Evolutionary conservation across 2,113 vertebrate species (phyloP).

Genomic region (Cephalopholis sonnerati): DNA sequence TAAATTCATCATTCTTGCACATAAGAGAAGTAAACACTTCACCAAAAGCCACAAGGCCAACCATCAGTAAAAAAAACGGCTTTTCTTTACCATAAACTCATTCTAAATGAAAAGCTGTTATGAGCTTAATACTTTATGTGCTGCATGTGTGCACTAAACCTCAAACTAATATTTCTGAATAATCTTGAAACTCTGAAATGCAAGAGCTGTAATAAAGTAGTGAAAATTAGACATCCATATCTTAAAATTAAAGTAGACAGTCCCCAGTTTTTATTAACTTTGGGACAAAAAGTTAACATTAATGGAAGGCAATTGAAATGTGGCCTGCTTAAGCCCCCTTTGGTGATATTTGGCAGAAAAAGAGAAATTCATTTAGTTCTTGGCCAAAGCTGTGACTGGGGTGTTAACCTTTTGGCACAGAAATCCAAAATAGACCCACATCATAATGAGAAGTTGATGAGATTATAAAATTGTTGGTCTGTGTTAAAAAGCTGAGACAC

Average conservation of each 20-base stretch:
- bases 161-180: neutral
- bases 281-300: slow-evolving; percentile 44
- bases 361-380: slow-evolving; percentile 55
- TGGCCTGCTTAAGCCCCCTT: slow-evolving; percentile 30
- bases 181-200: slow-evolving; percentile 5
- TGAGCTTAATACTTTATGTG: neutral
- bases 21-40: neutral
- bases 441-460: slow-evolving; percentile 68
- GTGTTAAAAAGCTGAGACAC: slow-evolving; percentile 18
- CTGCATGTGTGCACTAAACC: neutral
- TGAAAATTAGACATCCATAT: neutral
- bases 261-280: slow-evolving; percentile 37
- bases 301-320: slow-evolving; percentile 54
- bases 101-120: neutral
- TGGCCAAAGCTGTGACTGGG: slow-evolving; percentile 19
- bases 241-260: slow-evolving; percentile 42
- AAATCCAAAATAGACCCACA: slow-evolving; percentile 46
- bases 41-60: neutral
- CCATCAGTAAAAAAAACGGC: neutral
- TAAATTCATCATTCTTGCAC: slow-evolving; percentile 43
- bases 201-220: neutral
- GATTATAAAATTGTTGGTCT: slow-evolving; percentile 54
- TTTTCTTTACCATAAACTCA: neutral
- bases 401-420: slow-evolving; percentile 49
- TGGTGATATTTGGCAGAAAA: slow-evolving; percentile 50